phyloP scores from a whole-genome alignment of 2,888 invertebrate species.

The Leptarthrus brevirostris region DNA sequence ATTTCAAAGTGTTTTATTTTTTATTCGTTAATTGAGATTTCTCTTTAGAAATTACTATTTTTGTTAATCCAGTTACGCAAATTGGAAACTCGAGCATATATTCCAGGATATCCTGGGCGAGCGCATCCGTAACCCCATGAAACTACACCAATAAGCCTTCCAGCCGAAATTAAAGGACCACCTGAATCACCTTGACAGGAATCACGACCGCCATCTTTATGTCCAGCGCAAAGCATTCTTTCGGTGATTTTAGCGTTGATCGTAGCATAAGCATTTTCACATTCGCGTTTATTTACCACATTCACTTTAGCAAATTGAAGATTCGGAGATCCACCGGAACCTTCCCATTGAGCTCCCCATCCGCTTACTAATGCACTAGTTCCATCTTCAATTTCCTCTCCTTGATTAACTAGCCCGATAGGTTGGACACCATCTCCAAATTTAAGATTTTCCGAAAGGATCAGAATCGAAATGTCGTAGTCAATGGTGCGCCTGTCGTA shows the following conservation, averaged over 20 bases:
- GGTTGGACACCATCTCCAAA: conserved; percentile 63
- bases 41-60: background rate
- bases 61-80: background rate
- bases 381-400: conserved; percentile 20
- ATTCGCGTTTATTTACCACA: conserved; percentile 65
- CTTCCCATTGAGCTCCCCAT: conserved; percentile 55
- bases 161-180: conserved; percentile 21
- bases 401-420: conserved; percentile 59
- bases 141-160: conserved; percentile 1
- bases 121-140: conserved; percentile 34
- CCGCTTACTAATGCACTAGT: conserved; percentile 42
- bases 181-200: conserved; percentile 55
- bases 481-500: conserved; percentile 63
- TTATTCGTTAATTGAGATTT: no score
- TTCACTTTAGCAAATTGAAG: conserved; percentile 68
- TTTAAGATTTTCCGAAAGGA: conserved; percentile 66
- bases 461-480: conserved; percentile 69
- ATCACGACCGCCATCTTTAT: conserved; percentile 36
- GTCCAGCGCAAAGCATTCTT: conserved; percentile 54
- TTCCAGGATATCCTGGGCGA: conserved; percentile 2
- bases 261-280: conserved; percentile 57
- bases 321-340: conserved; percentile 55
- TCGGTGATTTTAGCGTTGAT: conserved; percentile 26
- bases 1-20: no score
- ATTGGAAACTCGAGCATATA: background rate